Base-by-base conservation (phyloP, 2,113 vertebrate species). In the Ptilonorhynchus violaceus region DNA sequence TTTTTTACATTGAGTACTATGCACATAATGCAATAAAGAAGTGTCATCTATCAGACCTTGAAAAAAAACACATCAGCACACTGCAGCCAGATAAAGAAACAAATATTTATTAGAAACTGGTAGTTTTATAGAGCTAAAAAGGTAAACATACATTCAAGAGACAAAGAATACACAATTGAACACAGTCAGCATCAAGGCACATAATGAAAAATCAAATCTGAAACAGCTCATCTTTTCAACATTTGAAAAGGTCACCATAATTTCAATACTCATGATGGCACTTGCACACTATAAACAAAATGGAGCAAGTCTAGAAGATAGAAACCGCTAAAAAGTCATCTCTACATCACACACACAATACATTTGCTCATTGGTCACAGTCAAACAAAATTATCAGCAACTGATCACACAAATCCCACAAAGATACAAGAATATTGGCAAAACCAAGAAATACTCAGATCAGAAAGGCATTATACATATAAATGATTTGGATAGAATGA, bases 71-170 rank as follows among this genome's bases (percentile, higher is more conserved):
- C 35, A 85, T 59, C 47, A 88, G 56, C 28, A 86, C 63, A 55
- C 41, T 68, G 47, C 53, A 96, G 16, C 25, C 76, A 69, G 23
- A 60, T 89, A 94, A 92, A 41, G 69, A 95, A 96, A 94, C 52
- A 84, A 91, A 89, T 21, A 72, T 97, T 97, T 97, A 97, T 97
- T 97, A 95, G 44, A 96, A 96, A 97, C 24, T 46, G 31, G 25
- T 76, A 89, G 31, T 73, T 97, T 67, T 53, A 74, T 18, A 90
- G 47, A 91, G 49, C 56, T 94, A 94, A 59, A 96, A 93, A 96
- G 88, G 76, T 95, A 95, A 92, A 92, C 75, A 83, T 80, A 74
- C 12, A 15, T 87, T 95, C 60, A 80, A 82, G 41, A 95, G 30
- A 95, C 60, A 73, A 93, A 93, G 69, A 82, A 84, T 66, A 96